Evolutionary conservation across 1,140 invertebrate genomes (phyloP).

Genomic region (Kradibia gibbosae): DNA sequence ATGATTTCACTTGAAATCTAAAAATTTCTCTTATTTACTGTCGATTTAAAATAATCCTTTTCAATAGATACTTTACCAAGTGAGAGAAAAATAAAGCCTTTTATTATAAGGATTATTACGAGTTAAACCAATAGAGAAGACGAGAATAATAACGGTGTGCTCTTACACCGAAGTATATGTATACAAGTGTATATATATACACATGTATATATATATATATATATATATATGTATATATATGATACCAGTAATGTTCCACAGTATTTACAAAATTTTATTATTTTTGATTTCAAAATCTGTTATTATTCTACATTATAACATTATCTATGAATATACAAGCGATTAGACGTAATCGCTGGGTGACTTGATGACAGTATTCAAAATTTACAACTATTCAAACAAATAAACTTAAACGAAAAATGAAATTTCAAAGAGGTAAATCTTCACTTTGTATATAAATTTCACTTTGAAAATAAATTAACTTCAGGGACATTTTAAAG

Average conservation of each 20-base stretch:
- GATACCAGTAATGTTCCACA: not conserved
- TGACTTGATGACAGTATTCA: not conserved
- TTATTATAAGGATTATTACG: not conserved
- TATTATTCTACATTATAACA: not conserved
- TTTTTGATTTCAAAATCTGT: not conserved
- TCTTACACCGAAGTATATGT: not conserved
- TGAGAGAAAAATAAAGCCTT: not conserved
- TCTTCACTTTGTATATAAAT: too few species aligned
- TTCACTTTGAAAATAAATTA: too few species aligned
- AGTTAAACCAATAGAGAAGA: not conserved
- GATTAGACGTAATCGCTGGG: not conserved
- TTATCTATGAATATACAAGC: not conserved
- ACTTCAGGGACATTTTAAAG: too few species aligned
- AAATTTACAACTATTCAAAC: not conserved
- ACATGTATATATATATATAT: too few species aligned
- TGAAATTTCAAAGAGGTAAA: not conserved
- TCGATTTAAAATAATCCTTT: too few species aligned
- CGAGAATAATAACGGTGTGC: not conserved
- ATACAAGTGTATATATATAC: too few species aligned
- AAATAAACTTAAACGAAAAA: not conserved
- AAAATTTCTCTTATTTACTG: too few species aligned
- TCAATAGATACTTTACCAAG: too few species aligned
- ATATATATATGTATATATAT: too few species aligned
- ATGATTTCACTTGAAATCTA: too few species aligned
- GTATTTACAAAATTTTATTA: not conserved